Percentiles rank a stretch among this genome's conserved stretches.
These are phyloP conservation scores for Lasioglossum malachurum DNA, from an alignment of 2,888 invertebrate species.

Conservation along the genomic window DNA sequence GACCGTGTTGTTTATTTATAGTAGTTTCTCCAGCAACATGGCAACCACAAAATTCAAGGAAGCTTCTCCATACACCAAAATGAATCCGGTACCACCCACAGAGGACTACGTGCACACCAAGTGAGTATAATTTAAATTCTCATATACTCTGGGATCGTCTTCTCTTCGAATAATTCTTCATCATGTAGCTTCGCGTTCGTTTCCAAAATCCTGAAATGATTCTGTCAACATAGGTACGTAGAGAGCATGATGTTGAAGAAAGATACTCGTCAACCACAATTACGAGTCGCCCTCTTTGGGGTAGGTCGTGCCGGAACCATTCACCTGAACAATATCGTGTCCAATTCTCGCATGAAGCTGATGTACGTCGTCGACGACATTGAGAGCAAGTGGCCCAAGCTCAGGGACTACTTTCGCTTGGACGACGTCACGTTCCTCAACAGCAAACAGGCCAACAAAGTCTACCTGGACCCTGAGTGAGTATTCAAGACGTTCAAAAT, in stretches of 20 bases:
- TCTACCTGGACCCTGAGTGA: constrained; percentile 87
- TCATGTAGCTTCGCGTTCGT: background rate
- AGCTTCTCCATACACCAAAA: constrained; percentile 85
- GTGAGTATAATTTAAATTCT: constrained; percentile 78
- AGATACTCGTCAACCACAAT: constrained; percentile 68
- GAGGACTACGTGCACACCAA: constrained; percentile 86
- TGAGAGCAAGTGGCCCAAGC: constrained; percentile 83
- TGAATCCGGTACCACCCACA: constrained; percentile 80
- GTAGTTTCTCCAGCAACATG: constrained; percentile 79
- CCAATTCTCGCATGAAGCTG: constrained; percentile 85
- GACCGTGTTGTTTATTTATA: background rate
- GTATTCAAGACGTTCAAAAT: constrained; percentile 35
- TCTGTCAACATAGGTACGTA: constrained; percentile 82
- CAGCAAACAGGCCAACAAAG: constrained; percentile 85
- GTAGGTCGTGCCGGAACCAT: constrained; percentile 88
- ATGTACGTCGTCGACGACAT: constrained; percentile 87
- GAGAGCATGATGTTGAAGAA: constrained; percentile 81
- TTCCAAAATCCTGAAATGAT: background rate
- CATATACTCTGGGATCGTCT: background rate
- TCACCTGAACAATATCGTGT: constrained; percentile 86
- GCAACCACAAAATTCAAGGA: constrained; percentile 86
- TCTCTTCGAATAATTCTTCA: background rate
- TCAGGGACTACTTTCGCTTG: constrained; percentile 86
- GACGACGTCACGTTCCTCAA: constrained; percentile 85
- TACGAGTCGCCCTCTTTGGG: constrained; percentile 87